Evolutionary conservation across 2,113 vertebrate species (phyloP).

Genomic region (Caranx melampygus): DNA sequence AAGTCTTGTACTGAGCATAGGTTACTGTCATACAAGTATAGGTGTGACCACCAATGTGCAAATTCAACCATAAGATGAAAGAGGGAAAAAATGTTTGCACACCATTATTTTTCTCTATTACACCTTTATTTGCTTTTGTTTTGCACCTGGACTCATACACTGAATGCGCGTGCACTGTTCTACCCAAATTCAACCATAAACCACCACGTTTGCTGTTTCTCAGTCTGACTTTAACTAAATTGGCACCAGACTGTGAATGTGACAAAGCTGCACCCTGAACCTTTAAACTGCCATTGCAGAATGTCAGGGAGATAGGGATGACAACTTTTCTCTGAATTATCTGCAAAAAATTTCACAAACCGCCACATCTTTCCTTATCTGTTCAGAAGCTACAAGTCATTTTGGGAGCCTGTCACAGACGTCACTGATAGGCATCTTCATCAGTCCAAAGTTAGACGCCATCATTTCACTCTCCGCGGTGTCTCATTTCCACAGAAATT

Average conservation of each 20-base stretch:
- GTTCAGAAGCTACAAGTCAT: constrained; percentile 21
- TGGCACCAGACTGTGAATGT: constrained; percentile 22
- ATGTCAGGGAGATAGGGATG: constrained; percentile 1
- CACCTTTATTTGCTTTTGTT: too few species aligned
- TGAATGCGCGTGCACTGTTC: too few species aligned
- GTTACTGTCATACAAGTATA: too few species aligned
- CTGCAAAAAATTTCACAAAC: constrained; percentile 1
- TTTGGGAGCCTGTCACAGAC: constrained; percentile 18
- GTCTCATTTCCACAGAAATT: constrained; percentile 38
- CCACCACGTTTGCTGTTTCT: neutral
- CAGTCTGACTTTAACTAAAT: neutral
- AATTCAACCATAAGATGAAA: too few species aligned
- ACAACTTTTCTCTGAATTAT: constrained; percentile 25
- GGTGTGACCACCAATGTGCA: too few species aligned
- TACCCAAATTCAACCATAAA: too few species aligned
- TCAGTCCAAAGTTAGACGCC: constrained; percentile 24
- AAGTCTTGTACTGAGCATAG: neutral
- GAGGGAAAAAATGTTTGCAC: too few species aligned
- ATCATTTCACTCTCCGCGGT: constrained; percentile 9
- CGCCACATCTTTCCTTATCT: constrained; percentile 8
- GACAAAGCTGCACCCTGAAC: neutral
- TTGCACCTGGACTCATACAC: too few species aligned
- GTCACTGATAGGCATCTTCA: constrained; percentile 33
- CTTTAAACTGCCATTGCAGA: constrained; percentile 26
- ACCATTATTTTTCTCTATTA: too few species aligned